Conservation (phyloP, 2,113 vertebrate species). For the Pycnonotus jocosus region DNA sequence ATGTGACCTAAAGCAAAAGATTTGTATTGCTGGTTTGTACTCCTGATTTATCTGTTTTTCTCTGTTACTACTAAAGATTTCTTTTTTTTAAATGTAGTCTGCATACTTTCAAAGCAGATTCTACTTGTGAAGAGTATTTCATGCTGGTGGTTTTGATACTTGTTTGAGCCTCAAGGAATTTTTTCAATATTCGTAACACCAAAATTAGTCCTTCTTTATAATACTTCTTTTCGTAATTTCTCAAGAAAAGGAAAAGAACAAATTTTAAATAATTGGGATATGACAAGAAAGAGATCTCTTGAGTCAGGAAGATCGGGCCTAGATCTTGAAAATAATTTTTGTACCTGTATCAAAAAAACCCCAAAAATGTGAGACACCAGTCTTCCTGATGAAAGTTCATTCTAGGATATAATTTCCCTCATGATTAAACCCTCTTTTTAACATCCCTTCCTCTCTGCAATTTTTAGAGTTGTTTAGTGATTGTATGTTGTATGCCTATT, state of each 20-base stretch:
- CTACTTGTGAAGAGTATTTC: background rate
- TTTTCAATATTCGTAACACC: background rate
- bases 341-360: background rate
- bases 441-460: background rate
- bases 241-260: background rate
- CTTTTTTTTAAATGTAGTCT: background rate
- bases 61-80: background rate
- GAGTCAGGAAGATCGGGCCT: background rate
- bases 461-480: background rate
- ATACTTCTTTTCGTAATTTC: background rate
- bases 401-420: background rate
- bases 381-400: background rate
- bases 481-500: background rate
- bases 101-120: background rate
- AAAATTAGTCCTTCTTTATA: background rate
- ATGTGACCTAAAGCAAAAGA: background rate
- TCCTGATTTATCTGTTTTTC: background rate
- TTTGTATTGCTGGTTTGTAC: background rate
- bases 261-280: background rate
- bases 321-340: background rate
- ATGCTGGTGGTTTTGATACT: background rate
- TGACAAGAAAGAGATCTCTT: background rate
- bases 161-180: background rate
- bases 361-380: fast-evolving
- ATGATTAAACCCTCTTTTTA: background rate